These are phyloP conservation scores for Scolopax mira DNA, from an alignment of 2,113 vertebrate species.

Conservation along the genomic window DNA sequence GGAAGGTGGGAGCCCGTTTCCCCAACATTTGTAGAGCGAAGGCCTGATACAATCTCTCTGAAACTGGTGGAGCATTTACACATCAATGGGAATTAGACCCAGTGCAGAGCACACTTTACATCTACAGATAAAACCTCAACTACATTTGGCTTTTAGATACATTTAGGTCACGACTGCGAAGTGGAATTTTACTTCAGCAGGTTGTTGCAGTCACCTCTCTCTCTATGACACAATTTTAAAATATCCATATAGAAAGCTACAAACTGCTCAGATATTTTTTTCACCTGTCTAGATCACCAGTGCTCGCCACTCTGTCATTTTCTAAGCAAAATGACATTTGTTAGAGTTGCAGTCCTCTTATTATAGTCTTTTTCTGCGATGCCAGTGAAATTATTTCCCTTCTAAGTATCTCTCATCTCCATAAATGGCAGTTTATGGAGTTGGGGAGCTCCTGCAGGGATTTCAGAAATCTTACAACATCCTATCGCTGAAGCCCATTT, in stretches of 20 bases:
- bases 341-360: background rate
- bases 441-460: background rate
- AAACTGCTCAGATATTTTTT: background rate
- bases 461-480: background rate
- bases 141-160: background rate
- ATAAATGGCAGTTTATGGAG: background rate
- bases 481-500: background rate
- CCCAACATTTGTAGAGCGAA: background rate
- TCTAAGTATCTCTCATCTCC: background rate
- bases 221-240: background rate
- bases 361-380: background rate
- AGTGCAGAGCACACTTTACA: background rate
- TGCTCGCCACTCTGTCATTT: background rate
- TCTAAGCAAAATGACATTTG: background rate
- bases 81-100: background rate
- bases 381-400: background rate
- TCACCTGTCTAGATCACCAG: background rate
- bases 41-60: background rate
- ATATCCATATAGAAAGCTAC: background rate
- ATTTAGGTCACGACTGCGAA: background rate
- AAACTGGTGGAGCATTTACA: background rate
- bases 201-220: background rate
- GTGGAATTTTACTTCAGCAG: background rate
- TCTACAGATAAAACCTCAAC: background rate
- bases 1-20: background rate